Conservation (phyloP, 2,888 invertebrate genomes). For the Strigamia maritima region DNA sequence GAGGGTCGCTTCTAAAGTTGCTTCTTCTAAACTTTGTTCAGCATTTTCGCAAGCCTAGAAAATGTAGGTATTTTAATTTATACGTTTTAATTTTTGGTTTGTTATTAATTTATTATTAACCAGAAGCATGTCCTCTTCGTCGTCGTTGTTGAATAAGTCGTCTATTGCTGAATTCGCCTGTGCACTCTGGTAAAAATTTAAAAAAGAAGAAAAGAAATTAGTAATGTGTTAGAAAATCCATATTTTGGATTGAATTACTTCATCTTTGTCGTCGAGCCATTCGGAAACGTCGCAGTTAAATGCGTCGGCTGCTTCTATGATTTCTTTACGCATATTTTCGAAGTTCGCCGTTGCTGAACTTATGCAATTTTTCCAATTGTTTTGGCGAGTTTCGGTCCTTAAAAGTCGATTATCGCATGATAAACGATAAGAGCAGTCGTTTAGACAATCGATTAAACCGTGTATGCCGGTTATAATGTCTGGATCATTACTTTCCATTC, state of each 20-base stretch:
- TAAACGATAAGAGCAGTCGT: background rate
- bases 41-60: slow-evolving; percentile 6
- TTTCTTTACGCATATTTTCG: background rate
- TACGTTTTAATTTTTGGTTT: background rate
- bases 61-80: background rate
- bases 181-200: background rate
- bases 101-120: too few relatives aligned
- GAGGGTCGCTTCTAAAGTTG: background rate
- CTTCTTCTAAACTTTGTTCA: background rate
- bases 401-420: background rate
- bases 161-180: background rate
- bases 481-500: too few relatives aligned
- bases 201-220: background rate
- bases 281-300: background rate
- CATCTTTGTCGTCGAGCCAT: slow-evolving; percentile 2
- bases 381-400: background rate
- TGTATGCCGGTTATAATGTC: too few relatives aligned
- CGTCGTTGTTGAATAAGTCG: background rate
- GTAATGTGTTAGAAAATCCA: background rate
- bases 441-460: background rate
- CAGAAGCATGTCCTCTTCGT: background rate
- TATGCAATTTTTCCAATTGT: background rate
- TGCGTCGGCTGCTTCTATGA: background rate
- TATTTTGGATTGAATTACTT: background rate
- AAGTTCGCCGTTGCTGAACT: background rate